A percentile compares a stretch with the other conserved stretches of the same genome.
Conservation (phyloP, 2,888 invertebrate species). For the Clanis bilineata region DNA sequence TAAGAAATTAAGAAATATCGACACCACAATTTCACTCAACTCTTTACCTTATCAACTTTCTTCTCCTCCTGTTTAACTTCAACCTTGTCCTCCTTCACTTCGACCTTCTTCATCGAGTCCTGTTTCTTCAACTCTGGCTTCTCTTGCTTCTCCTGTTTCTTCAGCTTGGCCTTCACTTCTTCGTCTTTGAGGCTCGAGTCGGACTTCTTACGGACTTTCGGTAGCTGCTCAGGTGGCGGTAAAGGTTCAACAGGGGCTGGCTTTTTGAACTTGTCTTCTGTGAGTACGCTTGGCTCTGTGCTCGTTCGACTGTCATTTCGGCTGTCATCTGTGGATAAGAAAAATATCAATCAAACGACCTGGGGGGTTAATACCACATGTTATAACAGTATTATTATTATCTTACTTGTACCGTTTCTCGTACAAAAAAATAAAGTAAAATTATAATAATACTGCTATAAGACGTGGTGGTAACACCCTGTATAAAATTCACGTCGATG, state of each 20-base stretch:
- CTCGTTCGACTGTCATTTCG: conserved; percentile 65
- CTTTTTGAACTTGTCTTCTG: conserved; percentile 56
- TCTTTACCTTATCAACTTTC: conserved; percentile 25
- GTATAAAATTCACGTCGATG: too few species aligned
- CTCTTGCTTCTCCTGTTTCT: conserved; percentile 47
- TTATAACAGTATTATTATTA: too few species aligned
- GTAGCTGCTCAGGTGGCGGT: conserved; percentile 40
- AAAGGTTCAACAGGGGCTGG: conserved; percentile 36
- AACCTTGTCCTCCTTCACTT: conserved; percentile 40
- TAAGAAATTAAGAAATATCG: background rate
- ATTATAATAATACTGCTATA: too few species aligned
- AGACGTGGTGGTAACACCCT: too few species aligned
- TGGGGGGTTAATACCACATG: too few species aligned
- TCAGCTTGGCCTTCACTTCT: conserved; percentile 55
- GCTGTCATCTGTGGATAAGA: conserved; percentile 55
- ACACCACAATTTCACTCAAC: background rate
- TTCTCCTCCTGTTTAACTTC: conserved; percentile 20
- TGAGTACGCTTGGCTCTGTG: conserved; percentile 47
- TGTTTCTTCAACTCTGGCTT: conserved; percentile 59
- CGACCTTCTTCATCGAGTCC: conserved; percentile 47
- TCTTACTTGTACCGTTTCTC: too few species aligned
- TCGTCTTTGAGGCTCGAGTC: conserved; percentile 73
- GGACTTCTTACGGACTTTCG: conserved; percentile 66
- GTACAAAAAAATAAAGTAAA: too few species aligned
- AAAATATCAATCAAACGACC: background rate